Evolutionary conservation across 2,113 vertebrate species (phyloP).

Genomic region (Formicarius rufipectus): DNA sequence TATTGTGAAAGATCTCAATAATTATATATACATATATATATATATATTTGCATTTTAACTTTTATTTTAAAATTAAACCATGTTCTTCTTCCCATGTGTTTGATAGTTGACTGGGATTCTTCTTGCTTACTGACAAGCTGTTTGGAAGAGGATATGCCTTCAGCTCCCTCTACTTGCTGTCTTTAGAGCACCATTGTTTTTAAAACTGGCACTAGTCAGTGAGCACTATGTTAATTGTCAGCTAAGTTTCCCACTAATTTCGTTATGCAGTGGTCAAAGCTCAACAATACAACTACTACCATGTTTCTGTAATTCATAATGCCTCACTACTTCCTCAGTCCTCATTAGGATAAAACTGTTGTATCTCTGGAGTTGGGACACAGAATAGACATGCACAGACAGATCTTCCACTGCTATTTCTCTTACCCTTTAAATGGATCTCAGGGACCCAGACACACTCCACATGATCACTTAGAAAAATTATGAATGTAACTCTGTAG

Average conservation of each 20-base stretch:
- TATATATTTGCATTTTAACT: background rate
- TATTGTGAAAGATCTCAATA: background rate
- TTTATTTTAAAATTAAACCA: background rate
- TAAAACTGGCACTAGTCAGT: background rate
- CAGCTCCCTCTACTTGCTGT: background rate
- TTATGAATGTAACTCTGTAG: background rate
- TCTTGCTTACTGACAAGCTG: background rate
- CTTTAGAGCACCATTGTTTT: background rate
- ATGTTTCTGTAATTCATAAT: background rate
- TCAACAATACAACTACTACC: background rate
- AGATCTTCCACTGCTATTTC: background rate
- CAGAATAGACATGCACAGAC: background rate
- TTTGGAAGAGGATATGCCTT: background rate
- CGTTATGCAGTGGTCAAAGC: background rate
- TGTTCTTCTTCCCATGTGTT: fast-evolving
- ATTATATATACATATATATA: background rate
- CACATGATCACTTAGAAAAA: background rate
- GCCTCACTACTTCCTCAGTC: background rate
- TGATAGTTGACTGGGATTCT: background rate
- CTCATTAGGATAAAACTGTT: background rate
- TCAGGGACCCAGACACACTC: background rate
- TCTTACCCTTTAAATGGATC: background rate
- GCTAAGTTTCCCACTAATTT: background rate
- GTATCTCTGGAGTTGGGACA: background rate
- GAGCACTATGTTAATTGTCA: background rate